A percentile compares a stretch with the other conserved stretches of the same genome.
Conservation (phyloP, 1,140 invertebrate genomes). For the Aricia agestis region DNA sequence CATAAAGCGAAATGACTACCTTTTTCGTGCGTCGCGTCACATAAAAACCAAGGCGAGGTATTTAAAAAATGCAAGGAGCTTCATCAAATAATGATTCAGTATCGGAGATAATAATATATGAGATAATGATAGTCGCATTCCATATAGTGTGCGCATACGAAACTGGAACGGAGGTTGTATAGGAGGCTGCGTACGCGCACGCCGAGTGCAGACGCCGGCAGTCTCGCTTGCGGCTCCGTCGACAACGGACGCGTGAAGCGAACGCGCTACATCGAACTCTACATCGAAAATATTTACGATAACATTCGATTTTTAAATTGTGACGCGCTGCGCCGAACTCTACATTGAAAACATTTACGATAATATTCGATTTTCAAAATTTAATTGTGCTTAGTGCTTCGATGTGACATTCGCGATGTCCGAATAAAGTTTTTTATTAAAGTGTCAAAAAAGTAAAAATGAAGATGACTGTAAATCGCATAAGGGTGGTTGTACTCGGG, state of each 20-base stretch:
- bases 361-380: not conserved
- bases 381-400: constrained; percentile 25
- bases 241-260: constrained; percentile 40
- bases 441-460: constrained; percentile 58
- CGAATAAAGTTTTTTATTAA: constrained; percentile 40
- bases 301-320: constrained; percentile 24
- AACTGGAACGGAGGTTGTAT: constrained; percentile 51
- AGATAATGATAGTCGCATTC: constrained; percentile 46
- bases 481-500: constrained; percentile 83
- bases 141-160: constrained; percentile 43
- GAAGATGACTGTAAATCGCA: constrained; percentile 79
- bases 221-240: constrained; percentile 60
- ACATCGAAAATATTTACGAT: constrained; percentile 65
- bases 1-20: too few species aligned
- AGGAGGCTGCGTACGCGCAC: constrained; percentile 54
- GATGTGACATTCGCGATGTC: constrained; percentile 45
- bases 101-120: constrained; percentile 22
- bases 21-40: not conserved
- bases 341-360: constrained; percentile 57
- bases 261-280: constrained; percentile 35
- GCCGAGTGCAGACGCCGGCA: constrained; percentile 48
- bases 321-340: constrained; percentile 32
- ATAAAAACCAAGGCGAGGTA: not conserved
- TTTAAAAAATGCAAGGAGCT: constrained; percentile 13
- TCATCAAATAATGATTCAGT: constrained; percentile 18